A percentile compares a stretch with the other conserved stretches of the same genome.
Evolutionary conservation across 2,888 invertebrate genomes (phyloP).

Genomic region (Rhamnusium bicolor): DNA sequence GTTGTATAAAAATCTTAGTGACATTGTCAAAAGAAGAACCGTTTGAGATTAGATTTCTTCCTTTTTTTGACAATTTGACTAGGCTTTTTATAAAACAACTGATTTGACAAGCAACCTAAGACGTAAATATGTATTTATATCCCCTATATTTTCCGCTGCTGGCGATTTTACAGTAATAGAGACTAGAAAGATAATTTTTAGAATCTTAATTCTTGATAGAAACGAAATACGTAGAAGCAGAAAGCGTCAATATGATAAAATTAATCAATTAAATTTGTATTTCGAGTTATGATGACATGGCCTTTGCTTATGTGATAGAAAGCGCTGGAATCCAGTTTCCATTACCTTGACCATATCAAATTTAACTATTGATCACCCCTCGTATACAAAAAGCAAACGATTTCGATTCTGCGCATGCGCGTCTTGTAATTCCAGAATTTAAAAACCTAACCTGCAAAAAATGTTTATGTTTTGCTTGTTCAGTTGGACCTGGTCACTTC

Average conservation of each 20-base stretch:
- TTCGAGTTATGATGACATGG: neutral
- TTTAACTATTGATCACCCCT: neutral
- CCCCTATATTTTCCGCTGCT: no score
- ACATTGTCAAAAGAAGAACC: no score
- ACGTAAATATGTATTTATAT: no score
- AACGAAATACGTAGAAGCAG: neutral
- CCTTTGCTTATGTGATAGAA: neutral
- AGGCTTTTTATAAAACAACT: no score
- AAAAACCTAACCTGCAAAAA: slow-evolving; percentile 39
- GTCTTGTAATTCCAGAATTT: neutral
- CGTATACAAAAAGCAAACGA: neutral
- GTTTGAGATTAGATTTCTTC: no score
- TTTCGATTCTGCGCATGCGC: slow-evolving; percentile 7
- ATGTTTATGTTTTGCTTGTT: slow-evolving; percentile 34
- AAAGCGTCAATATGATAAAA: neutral
- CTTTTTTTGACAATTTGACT: no score
- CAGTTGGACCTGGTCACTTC: slow-evolving; percentile 11
- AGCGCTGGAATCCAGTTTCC: neutral
- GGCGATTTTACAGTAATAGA: no score
- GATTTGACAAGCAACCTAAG: no score
- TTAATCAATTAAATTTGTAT: neutral
- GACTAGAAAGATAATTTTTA: no score
- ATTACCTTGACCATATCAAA: neutral
- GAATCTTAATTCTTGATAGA: neutral
- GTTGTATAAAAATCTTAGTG: no score